phyloP scores from a whole-genome alignment of 30 jellyfish, hydroid and myxozoan species.

The Mastigias papua region DNA sequence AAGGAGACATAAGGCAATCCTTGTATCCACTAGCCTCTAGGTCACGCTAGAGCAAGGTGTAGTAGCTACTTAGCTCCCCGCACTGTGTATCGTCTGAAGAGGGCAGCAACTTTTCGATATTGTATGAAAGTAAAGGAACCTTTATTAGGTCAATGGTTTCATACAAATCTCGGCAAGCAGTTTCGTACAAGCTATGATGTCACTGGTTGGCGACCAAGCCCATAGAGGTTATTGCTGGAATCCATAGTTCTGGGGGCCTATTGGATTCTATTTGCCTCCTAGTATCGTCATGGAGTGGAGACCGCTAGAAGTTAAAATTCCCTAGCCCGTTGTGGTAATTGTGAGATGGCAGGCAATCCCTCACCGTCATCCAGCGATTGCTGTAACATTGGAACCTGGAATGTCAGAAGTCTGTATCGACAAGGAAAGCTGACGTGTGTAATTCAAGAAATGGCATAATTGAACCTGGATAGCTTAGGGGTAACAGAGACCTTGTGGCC shows the following conservation, averaged over 20 bases:
- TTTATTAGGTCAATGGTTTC: neutral
- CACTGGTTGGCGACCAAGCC: neutral
- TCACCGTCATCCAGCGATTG: conserved; percentile 48
- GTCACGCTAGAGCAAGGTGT: neutral
- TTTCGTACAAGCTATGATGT: neutral
- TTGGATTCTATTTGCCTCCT: neutral
- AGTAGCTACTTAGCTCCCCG: neutral
- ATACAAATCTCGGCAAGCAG: neutral
- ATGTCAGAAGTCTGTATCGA: conserved; percentile 9
- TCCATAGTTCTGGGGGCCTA: neutral
- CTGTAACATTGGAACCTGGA: conserved; percentile 17
- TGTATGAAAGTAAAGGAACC: neutral
- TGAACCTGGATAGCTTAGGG: conserved; percentile 10
- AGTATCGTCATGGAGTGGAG: neutral
- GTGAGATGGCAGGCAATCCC: conserved; percentile 41
- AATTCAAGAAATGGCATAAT: neutral
- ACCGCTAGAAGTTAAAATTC: neutral
- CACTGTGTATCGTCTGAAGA: neutral
- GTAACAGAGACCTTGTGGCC: conserved; percentile 9
- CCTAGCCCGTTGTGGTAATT: conserved; percentile 25
- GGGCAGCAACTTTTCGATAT: neutral
- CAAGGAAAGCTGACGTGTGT: neutral
- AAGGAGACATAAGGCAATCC: neutral
- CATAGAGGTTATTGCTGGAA: neutral
- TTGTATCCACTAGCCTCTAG: neutral